These are phyloP conservation scores for Meteorus sp. DNA, from an alignment of 1,140 invertebrate genomes.

Conservation along the genomic window DNA sequence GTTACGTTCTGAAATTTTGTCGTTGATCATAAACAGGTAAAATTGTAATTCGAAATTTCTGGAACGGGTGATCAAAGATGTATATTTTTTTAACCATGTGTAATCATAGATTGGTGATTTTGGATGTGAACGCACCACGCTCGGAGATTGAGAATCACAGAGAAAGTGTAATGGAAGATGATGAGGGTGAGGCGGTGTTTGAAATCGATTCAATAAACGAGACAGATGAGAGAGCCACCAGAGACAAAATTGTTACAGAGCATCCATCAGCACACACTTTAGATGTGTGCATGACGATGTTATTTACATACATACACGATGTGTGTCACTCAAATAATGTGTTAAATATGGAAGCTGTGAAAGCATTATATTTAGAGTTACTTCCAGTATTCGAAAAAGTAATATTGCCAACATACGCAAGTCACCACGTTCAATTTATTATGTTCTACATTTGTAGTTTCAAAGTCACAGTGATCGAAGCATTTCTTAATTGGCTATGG, in stretches of 20 bases:
- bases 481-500: slow-evolving; percentile 76
- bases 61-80: slow-evolving; percentile 39
- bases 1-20: slow-evolving; percentile 63
- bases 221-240: slow-evolving; percentile 42
- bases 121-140: slow-evolving; percentile 69
- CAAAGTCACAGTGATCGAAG: slow-evolving; percentile 66
- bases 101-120: slow-evolving; percentile 62
- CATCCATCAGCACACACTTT: slow-evolving; percentile 63
- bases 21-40: slow-evolving; percentile 71
- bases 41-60: slow-evolving; percentile 3
- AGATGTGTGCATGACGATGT: slow-evolving; percentile 66
- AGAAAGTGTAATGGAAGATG: slow-evolving; percentile 47
- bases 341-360: slow-evolving; percentile 51
- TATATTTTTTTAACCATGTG: slow-evolving; percentile 13
- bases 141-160: slow-evolving; percentile 59
- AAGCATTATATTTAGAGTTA: slow-evolving; percentile 57
- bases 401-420: slow-evolving; percentile 73
- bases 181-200: slow-evolving; percentile 55
- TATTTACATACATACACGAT: slow-evolving; percentile 64
- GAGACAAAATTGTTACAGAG: slow-evolving; percentile 29
- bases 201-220: slow-evolving; percentile 52
- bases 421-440: slow-evolving; percentile 77
- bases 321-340: slow-evolving; percentile 51
- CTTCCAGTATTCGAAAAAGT: slow-evolving; percentile 72
- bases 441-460: slow-evolving; percentile 78